Base-by-base conservation (phyloP, 2,888 invertebrate genomes). In the Harpagoxenus sublaevis region DNA sequence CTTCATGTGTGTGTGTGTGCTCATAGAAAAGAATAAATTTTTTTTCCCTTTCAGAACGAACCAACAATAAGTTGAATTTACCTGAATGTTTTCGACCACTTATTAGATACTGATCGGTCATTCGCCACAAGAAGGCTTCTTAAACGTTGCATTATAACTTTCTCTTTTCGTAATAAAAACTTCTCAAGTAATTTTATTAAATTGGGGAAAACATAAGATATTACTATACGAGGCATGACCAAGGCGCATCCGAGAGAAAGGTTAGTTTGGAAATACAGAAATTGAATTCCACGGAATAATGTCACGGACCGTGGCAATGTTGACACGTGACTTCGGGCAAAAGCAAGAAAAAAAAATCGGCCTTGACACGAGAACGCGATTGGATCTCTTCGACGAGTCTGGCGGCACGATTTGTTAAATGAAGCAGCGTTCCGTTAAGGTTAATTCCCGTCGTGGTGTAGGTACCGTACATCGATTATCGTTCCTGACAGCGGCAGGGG, bases 321-420 rank as follows among this genome's bases (percentile, higher is more conserved):
- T 81, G 79, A 79, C 73, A 73, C 60, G 31, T 45, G 3, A 8
- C 35, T n/a, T 60, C n/a, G 35, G 35, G 23, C 45, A 9, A 12
- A 15, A 6, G 12, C 5, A 18, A 48, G 57, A 79, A 66, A 60
- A 48, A 60, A 35, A 60, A 60, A 35, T 81, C 28, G 73, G 1
- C 79, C 79, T 81, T 60, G 71, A 31, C 28, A 60, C 18, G 9
- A 31, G 35, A 62, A 35, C 18, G 23, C 57, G n/a, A 68, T 48
- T 60, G 60, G 48, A 71, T 60, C 70, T 60, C 5, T 18, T 10
- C 18, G 18, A 2, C 3, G 39, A 31, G 15, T 18, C 23, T 3
- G 31, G 4, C 42, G 28, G 55, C 5, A 23, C n/a, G 31, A 0
- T 35, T 45, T 23, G 57, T 71, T 39, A 71, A 42, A 60, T 18